Percentiles rank a stretch among this genome's conserved stretches.
These are phyloP conservation scores for Dipus sagitta DNA, from an alignment of 2,797 vertebrate species.

Conservation along the genomic window DNA sequence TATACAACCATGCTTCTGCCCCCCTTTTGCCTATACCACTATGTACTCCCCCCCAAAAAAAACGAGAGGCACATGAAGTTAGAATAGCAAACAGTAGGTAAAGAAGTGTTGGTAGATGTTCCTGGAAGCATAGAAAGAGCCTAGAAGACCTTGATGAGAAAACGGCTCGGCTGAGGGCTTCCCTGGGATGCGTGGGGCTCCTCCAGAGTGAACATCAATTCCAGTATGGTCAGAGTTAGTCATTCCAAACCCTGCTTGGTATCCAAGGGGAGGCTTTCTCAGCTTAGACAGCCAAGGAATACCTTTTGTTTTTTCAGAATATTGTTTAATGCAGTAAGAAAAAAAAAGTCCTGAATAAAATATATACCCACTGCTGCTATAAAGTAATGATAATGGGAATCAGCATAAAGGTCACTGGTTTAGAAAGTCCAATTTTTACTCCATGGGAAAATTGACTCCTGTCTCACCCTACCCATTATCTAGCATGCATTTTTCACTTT, in stretches of 20 bases:
- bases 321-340: neutral
- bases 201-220: neutral
- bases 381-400: neutral
- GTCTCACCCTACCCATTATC: neutral
- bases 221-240: neutral
- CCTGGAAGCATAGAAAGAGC: neutral
- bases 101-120: neutral
- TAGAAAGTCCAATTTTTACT: slow-evolving; percentile 31
- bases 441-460: neutral
- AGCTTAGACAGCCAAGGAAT: neutral
- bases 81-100: neutral
- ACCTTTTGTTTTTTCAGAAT: slow-evolving; percentile 9
- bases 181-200: neutral
- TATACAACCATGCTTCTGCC: neutral
- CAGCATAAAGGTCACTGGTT: neutral
- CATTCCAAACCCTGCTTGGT: neutral
- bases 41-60: neutral
- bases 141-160: neutral
- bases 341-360: neutral
- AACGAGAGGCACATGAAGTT: neutral
- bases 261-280: neutral
- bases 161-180: neutral
- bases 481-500: neutral
- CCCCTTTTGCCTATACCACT: neutral
- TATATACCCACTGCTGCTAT: neutral